A percentile compares a stretch with the other conserved stretches of the same genome.
Evolutionary conservation across 2,113 vertebrate genomes (phyloP).

Genomic region (Sturnira hondurensis): DNA sequence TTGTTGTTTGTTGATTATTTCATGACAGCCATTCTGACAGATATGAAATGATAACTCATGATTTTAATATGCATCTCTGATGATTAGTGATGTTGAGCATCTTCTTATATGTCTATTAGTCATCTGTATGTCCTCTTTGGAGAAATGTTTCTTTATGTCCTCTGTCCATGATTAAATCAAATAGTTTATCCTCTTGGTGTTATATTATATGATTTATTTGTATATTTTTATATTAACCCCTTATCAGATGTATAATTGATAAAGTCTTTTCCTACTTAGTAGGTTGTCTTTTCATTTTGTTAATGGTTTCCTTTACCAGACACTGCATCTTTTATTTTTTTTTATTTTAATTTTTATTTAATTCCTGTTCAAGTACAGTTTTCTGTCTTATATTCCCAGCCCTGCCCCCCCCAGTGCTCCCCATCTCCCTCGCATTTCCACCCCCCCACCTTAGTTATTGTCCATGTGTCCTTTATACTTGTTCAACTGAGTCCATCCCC

Average conservation of each 20-base stretch:
- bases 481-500: too few relatives aligned
- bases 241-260: not conserved
- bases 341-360: too few relatives aligned
- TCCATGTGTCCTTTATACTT: too few relatives aligned
- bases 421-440: too few relatives aligned
- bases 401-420: too few relatives aligned
- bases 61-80: not conserved
- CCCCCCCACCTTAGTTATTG: too few relatives aligned
- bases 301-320: not conserved
- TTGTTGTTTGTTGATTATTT: not conserved
- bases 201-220: not conserved
- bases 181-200: not conserved
- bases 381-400: too few relatives aligned
- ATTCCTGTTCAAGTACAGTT: too few relatives aligned
- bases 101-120: not conserved
- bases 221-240: not conserved
- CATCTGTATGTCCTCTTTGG: not conserved
- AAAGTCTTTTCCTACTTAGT: not conserved
- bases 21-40: not conserved
- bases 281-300: not conserved
- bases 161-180: not conserved
- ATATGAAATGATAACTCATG: not conserved
- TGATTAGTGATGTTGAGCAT: not conserved
- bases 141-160: not conserved
- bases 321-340: not conserved